Percentiles rank a stretch among this genome's conserved stretches.
These are phyloP conservation scores for Chiloscyllium punctatum DNA, from an alignment of 2,797 vertebrate genomes.

Conservation along the genomic window DNA sequence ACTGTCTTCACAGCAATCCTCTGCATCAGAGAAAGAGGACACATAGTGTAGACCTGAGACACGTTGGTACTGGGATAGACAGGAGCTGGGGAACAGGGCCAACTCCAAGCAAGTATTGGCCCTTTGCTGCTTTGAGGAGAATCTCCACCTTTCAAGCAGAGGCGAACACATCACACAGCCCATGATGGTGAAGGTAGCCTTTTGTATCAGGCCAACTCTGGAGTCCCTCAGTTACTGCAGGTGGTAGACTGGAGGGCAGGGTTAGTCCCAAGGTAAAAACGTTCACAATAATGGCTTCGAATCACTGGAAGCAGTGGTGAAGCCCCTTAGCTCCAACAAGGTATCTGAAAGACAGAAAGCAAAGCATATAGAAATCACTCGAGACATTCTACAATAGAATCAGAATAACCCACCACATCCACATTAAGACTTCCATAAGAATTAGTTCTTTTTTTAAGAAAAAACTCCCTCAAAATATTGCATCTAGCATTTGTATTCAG, in stretches of 20 bases:
- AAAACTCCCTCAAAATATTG: neutral
- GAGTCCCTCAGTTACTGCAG: neutral
- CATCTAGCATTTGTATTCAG: neutral
- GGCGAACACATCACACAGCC: conserved; percentile 60
- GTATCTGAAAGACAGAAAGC: neutral
- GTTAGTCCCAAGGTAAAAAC: neutral
- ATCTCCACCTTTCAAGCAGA: conserved; percentile 58
- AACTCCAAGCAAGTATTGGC: conserved; percentile 54
- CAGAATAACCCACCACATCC: neutral
- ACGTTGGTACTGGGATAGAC: conserved; percentile 52
- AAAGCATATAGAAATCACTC: neutral
- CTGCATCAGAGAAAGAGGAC: conserved; percentile 58
- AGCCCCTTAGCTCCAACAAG: neutral
- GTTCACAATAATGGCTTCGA: neutral
- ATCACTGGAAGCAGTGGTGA: neutral
- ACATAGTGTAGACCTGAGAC: conserved; percentile 56
- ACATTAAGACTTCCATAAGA: neutral
- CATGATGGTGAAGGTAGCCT: conserved; percentile 41
- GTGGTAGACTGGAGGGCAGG: too few species aligned
- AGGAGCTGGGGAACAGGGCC: conserved; percentile 49
- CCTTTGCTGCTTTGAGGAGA: conserved; percentile 43
- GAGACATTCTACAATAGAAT: neutral
- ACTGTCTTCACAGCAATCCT: conserved; percentile 55
- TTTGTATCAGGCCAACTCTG: too few species aligned
- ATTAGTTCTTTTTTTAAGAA: neutral